A percentile compares a stretch with the other conserved stretches of the same genome.
phyloP scores from a whole-genome alignment of 2,888 invertebrate genomes.

The Lithophane socia region DNA sequence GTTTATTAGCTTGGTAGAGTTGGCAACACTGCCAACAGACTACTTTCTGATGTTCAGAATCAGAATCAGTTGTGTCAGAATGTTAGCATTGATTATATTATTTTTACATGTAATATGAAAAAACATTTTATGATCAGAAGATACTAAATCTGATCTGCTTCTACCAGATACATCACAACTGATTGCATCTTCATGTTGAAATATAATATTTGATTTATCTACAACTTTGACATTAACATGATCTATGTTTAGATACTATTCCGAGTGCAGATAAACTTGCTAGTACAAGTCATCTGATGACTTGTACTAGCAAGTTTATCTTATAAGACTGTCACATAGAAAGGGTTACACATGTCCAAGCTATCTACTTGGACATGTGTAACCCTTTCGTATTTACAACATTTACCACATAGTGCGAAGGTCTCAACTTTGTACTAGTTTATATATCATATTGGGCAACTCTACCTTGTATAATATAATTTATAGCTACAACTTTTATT shows the following conservation, averaged over 20 bases:
- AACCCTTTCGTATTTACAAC: not conserved
- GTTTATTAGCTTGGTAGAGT: not conserved
- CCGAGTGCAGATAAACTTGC: slow-evolving; percentile 22
- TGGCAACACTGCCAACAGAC: not conserved
- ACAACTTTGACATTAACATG: not conserved
- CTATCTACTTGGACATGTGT: not conserved
- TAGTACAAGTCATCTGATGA: not conserved
- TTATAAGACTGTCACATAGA: not conserved
- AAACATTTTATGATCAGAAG: not conserved
- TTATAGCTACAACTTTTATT: not conserved
- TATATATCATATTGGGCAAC: not conserved
- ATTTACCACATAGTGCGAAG: not conserved
- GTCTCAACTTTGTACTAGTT: not conserved
- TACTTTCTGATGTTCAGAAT: too few species aligned
- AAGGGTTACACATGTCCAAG: slow-evolving; percentile 22
- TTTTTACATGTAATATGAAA: not conserved
- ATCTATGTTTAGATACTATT: slow-evolving; percentile 15
- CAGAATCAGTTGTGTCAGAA: too few species aligned
- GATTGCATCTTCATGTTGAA: not conserved
- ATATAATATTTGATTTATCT: not conserved
- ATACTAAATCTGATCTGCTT: slow-evolving; percentile 1
- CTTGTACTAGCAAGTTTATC: too few species aligned
- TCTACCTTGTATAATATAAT: not conserved
- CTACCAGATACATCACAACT: not conserved
- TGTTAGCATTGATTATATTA: not conserved